Percentiles rank a stretch among this genome's conserved stretches.
phyloP scores from a whole-genome alignment of 2,888 invertebrate species.

The Tetanocera ferruginea region DNA sequence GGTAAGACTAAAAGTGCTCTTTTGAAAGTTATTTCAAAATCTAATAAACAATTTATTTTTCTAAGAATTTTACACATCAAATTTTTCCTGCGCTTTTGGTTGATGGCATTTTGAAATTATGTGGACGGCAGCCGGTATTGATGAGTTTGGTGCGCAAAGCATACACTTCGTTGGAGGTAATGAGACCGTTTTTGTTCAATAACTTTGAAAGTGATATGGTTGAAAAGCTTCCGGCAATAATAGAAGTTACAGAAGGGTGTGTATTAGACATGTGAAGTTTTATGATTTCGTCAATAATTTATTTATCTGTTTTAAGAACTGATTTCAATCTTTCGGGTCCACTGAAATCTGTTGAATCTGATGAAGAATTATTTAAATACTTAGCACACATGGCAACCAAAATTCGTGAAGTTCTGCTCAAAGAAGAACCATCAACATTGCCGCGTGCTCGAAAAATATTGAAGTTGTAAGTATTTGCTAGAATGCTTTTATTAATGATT shows the following conservation, averaged over 20 bases:
- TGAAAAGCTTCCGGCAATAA: conserved; percentile 46
- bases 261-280: not conserved
- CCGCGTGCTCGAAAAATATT: conserved; percentile 47
- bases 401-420: conserved; percentile 53
- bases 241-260: conserved; percentile 48
- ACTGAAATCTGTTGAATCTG: conserved; percentile 37
- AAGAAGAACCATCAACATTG: conserved; percentile 54
- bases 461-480: conserved; percentile 49
- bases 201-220: conserved; percentile 54
- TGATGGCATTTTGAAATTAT: conserved; percentile 52
- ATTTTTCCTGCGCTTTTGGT: conserved; percentile 55
- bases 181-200: conserved; percentile 59
- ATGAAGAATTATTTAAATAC: conserved; percentile 38
- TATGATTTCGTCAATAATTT: too few species aligned
- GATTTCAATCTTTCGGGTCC: conserved; percentile 48
- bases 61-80: conserved; percentile 55
- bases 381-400: conserved; percentile 36
- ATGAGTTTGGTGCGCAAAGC: conserved; percentile 55
- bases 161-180: conserved; percentile 52
- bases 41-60: not conserved
- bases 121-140: conserved; percentile 53
- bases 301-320: conserved; percentile 50
- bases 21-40: not conserved
- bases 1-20: conserved; percentile 27
- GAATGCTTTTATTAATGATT: too few species aligned